Conservation (phyloP, 2,888 invertebrate genomes). For the Odontomyia ornata region DNA sequence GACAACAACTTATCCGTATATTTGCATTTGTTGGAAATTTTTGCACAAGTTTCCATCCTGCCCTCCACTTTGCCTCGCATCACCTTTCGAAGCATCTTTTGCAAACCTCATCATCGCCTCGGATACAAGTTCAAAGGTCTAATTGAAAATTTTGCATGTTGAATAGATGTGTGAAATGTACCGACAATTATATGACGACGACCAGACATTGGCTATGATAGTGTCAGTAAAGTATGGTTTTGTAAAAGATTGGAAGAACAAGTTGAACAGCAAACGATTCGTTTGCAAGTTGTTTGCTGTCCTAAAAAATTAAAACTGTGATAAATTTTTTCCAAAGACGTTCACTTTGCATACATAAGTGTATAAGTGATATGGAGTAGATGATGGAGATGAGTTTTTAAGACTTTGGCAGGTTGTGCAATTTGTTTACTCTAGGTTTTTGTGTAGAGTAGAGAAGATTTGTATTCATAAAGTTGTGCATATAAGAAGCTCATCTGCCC, state of each 20-base stretch:
- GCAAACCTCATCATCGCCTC: conserved; percentile 20
- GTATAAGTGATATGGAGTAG: conserved; percentile 23
- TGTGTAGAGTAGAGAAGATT: no score
- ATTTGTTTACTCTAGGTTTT: conserved; percentile 21
- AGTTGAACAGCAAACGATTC: no score
- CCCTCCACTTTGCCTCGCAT: neutral
- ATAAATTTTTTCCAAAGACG: conserved; percentile 26
- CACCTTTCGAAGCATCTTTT: neutral
- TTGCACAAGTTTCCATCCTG: neutral
- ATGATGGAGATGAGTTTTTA: conserved; percentile 37
- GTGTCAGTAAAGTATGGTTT: conserved; percentile 6
- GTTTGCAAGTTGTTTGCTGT: no score
- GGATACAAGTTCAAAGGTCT: conserved; percentile 37
- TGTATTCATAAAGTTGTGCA: no score
- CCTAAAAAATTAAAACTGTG: neutral
- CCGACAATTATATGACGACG: conserved; percentile 25
- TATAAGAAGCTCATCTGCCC: no score
- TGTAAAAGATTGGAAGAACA: neutral
- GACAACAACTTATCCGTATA: conserved; percentile 14
- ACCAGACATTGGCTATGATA: conserved; percentile 34
- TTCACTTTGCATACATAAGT: neutral
- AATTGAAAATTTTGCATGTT: conserved; percentile 41
- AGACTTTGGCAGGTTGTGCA: conserved; percentile 23
- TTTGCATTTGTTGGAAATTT: conserved; percentile 18
- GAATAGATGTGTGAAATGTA: conserved; percentile 41